Conservation (phyloP, 2,888 invertebrate species). For the Esperia sulphurella region DNA sequence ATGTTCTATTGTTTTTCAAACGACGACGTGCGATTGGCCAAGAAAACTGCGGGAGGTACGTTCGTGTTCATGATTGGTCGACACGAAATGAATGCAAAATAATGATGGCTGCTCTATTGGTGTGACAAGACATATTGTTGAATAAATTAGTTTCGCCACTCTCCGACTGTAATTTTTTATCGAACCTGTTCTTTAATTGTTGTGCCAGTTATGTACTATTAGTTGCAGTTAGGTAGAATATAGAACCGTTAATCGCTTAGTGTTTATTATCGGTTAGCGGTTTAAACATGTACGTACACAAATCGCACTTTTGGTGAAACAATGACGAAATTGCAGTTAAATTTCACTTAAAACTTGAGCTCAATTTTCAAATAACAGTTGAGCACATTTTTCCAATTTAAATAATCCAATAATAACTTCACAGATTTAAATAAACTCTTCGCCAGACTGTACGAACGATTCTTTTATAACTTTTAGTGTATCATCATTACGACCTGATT, state of each 20-base stretch:
- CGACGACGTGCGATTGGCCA: conserved; percentile 48
- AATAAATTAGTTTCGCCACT: conserved; percentile 57
- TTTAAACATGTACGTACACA: no score
- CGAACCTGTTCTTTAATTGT: conserved; percentile 37
- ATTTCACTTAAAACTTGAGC: no score
- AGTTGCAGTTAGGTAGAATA: neutral
- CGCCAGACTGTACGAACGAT: no score
- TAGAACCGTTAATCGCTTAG: neutral
- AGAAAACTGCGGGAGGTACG: conserved; percentile 54
- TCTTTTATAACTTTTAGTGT: no score
- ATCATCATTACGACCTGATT: no score
- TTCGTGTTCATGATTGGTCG: conserved; percentile 49
- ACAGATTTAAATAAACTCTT: no score
- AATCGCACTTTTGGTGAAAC: no score
- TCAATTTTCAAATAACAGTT: no score
- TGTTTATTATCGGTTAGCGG: neutral
- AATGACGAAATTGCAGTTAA: no score
- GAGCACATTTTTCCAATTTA: no score
- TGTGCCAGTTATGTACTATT: conserved; percentile 20
- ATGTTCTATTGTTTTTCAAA: conserved; percentile 79
- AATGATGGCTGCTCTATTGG: conserved; percentile 67
- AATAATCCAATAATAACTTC: no score
- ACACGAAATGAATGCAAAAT: conserved; percentile 64
- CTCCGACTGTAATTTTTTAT: conserved; percentile 24
- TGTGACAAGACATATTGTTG: conserved; percentile 65